Evolutionary conservation across 2,797 vertebrate species (phyloP), one percentile per base, ranked within the genome.

Genomic region (Lagorchestes hirsutus): DNA sequence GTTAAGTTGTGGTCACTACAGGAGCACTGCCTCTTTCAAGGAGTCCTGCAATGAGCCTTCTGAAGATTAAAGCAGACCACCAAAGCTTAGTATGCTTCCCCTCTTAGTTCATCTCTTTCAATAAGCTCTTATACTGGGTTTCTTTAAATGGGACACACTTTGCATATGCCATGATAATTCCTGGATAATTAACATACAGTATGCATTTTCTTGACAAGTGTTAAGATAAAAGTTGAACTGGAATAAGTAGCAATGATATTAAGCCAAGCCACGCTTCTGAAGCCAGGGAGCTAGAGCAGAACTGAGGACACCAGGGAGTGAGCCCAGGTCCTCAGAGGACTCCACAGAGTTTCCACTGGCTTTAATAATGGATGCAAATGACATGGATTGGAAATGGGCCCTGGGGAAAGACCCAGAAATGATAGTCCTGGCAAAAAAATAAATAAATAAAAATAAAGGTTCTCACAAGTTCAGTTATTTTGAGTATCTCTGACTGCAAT

Each of bases 291-390:
- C 74, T 87, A 74, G 31, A 93, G 91, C 13, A 54, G 50, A 31
- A 12, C 27, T 57, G 57, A 3, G 8, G 34, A 24, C 74, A 16
- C 40, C 82, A n/a, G 52, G 90, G 67, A 40, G 87, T n/a, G 52
- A 34, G 92, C 14, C 1, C 67, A 5, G 59, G 91, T 28, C 96
- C 95, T 57, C 34, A 5, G 6, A 50, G 90, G 67, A 59, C 91
- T 94, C 87, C 34, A 74, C 22, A 18, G 50, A 46, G 55, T 95
- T 97, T 94, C 92, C 58, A 0, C 18, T 90, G 87, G 24, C 93
- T 90, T 97, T 94, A 95, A 52, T 52, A 55, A 28, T 34, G 55
- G 94, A 95, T 40, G 92, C 29, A 87, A 92, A 82, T 57, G 5
- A 0, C 74, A 46, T 4, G 3, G 40, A 46, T 24, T 92, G 92